Percentiles rank a stretch among this genome's conserved stretches.
phyloP scores from a whole-genome alignment of 2,113 vertebrate species.

The Bufo bufo region DNA sequence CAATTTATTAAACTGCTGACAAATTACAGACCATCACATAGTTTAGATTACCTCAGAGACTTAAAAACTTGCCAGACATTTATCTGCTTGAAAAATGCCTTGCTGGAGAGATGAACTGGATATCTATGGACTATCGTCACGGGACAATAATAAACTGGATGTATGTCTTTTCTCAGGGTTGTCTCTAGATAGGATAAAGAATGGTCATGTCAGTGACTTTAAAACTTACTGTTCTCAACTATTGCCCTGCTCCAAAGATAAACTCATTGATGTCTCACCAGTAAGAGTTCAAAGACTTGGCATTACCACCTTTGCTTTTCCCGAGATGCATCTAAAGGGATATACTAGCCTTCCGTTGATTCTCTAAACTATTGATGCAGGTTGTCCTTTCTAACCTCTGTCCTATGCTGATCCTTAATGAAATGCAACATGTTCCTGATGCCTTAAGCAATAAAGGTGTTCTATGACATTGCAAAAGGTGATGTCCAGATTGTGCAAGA shows the following conservation, averaged over 20 bases:
- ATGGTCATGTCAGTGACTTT: constrained; percentile 22
- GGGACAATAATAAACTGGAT: not conserved
- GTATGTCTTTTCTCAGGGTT: not conserved
- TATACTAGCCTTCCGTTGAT: constrained; percentile 8
- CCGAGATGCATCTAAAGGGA: constrained; percentile 30
- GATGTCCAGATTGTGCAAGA: constrained; percentile 11
- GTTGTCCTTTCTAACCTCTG: constrained; percentile 29
- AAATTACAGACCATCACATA: not conserved
- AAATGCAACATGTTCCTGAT: constrained; percentile 18
- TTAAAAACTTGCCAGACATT: not conserved
- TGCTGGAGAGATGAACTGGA: not conserved
- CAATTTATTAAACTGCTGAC: not conserved
- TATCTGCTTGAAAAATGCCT: not conserved
- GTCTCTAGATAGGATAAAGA: constrained; percentile 6
- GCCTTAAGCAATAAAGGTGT: constrained; percentile 36
- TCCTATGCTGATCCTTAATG: not conserved
- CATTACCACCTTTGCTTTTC: constrained; percentile 40
- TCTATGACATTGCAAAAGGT: constrained; percentile 47
- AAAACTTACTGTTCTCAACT: constrained; percentile 2
- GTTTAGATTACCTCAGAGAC: not conserved
- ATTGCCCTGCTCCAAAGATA: constrained; percentile 38
- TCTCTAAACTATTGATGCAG: constrained; percentile 37
- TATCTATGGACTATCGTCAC: not conserved
- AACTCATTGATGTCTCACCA: constrained; percentile 21
- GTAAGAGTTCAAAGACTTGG: constrained; percentile 38